Conservation (phyloP, 2,797 vertebrate species). For the Galago senegalensis region DNA sequence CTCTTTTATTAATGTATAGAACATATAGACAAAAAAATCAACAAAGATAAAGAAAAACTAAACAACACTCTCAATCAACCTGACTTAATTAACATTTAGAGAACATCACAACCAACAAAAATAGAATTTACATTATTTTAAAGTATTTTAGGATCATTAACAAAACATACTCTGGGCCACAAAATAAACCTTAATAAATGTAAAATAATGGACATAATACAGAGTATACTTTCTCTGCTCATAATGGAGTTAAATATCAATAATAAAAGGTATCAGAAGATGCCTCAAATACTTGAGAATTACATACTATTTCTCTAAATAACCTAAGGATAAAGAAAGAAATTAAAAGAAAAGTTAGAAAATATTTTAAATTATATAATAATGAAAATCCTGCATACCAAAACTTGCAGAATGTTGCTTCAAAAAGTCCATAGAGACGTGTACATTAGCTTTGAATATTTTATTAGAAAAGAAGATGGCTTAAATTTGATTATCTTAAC, state of each 20-base stretch:
- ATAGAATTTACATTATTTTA: not conserved
- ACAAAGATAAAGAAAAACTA: not conserved
- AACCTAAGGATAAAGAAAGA: not conserved
- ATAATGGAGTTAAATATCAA: not conserved
- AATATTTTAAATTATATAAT: not conserved
- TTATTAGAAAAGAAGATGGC: not conserved
- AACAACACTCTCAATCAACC: not conserved
- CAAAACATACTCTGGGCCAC: not conserved
- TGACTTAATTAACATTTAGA: not conserved
- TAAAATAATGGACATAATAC: not conserved
- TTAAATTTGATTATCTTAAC: not conserved
- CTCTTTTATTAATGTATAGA: not conserved
- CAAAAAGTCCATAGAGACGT: not conserved
- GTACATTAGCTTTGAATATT: not conserved
- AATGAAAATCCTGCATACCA: not conserved
- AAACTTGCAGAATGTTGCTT: not conserved
- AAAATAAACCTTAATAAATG: not conserved
- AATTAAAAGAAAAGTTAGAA: not conserved
- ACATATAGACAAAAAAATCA: not conserved
- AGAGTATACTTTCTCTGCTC: not conserved
- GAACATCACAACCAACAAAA: not conserved
- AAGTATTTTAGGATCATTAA: not conserved
- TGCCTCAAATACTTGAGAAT: not conserved
- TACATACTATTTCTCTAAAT: not conserved
- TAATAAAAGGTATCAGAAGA: not conserved